These are phyloP conservation scores for Enchytraeus crypticus DNA, from an alignment of 2,888 invertebrate genomes.

Conservation along the genomic window DNA sequence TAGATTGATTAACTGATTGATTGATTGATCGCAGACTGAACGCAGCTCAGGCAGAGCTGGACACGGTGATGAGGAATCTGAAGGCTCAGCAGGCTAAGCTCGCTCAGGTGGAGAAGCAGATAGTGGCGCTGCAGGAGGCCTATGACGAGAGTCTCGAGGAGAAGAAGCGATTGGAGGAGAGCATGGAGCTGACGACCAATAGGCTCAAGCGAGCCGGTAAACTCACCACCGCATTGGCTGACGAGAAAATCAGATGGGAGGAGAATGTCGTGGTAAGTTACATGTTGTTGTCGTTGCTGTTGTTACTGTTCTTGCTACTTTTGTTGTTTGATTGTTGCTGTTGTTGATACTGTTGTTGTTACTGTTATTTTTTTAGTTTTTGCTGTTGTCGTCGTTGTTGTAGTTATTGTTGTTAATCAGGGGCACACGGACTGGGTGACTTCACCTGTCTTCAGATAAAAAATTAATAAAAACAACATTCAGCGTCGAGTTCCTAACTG, in stretches of 20 bases:
- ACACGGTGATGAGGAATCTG: conserved; percentile 66
- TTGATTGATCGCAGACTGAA: conserved; percentile 33
- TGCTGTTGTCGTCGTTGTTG: too few species aligned
- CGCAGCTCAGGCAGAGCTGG: conserved; percentile 66
- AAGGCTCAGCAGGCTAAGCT: conserved; percentile 71
- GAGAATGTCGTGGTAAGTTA: conserved; percentile 58
- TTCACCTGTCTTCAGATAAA: too few species aligned
- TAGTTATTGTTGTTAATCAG: too few species aligned
- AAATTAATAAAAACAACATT: too few species aligned
- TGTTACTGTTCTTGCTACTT: too few species aligned
- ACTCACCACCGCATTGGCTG: conserved; percentile 74
- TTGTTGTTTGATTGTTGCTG: too few species aligned
- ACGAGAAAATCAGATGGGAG: conserved; percentile 78
- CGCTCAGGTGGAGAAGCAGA: conserved; percentile 69
- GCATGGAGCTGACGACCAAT: conserved; percentile 68
- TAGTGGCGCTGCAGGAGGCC: conserved; percentile 48
- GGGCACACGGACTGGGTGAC: too few species aligned
- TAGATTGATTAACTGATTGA: too few species aligned
- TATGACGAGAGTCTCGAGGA: conserved; percentile 54
- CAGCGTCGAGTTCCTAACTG: too few species aligned
- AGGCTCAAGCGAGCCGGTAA: conserved; percentile 72
- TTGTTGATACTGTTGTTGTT: too few species aligned
- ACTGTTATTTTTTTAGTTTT: too few species aligned
- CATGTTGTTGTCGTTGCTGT: too few species aligned
- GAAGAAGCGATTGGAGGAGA: conserved; percentile 64